Evolutionary conservation across 2,797 vertebrate species (phyloP).

Genomic region (Sebastolobus altivelis): DNA sequence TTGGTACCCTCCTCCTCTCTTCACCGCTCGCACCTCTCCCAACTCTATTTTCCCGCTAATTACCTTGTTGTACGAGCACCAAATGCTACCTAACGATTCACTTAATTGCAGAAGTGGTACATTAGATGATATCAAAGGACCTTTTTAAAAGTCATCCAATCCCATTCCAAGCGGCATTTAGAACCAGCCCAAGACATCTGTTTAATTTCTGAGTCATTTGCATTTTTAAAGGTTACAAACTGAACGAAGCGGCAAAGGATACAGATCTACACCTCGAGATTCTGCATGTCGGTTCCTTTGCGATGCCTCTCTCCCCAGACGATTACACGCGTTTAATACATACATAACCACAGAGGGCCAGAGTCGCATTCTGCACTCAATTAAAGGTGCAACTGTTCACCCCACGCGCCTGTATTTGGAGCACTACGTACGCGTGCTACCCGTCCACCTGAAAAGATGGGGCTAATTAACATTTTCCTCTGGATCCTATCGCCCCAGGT

Average conservation of each 20-base stretch:
- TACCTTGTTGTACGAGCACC: constrained; percentile 81
- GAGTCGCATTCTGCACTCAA: constrained; percentile 55
- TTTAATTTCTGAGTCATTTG: constrained; percentile 78
- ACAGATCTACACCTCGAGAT: constrained; percentile 36
- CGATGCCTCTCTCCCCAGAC: constrained; percentile 7
- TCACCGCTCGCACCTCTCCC: constrained; percentile 71
- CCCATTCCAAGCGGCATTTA: constrained; percentile 76
- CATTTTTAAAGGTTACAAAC: constrained; percentile 84
- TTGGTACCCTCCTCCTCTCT: constrained; percentile 76
- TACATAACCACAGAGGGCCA: constrained; percentile 29
- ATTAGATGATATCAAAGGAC: constrained; percentile 81
- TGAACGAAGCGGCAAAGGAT: constrained; percentile 40
- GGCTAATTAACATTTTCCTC: constrained; percentile 83
- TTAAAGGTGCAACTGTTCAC: constrained; percentile 64
- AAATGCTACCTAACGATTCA: constrained; percentile 82
- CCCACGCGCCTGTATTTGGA: constrained; percentile 43
- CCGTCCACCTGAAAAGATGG: constrained; percentile 74
- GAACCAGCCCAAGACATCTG: constrained; percentile 77
- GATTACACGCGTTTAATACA: constrained; percentile 25
- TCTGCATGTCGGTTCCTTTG: constrained; percentile 33
- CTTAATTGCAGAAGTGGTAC: constrained; percentile 84
- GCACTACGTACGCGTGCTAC: constrained; percentile 9
- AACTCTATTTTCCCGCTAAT: constrained; percentile 81
- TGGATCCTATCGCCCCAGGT: constrained; percentile 78
- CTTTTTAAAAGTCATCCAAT: constrained; percentile 82